These are phyloP conservation scores for Carassius gibelio DNA, from an alignment of 2,113 vertebrate genomes.

Conservation along the genomic window DNA sequence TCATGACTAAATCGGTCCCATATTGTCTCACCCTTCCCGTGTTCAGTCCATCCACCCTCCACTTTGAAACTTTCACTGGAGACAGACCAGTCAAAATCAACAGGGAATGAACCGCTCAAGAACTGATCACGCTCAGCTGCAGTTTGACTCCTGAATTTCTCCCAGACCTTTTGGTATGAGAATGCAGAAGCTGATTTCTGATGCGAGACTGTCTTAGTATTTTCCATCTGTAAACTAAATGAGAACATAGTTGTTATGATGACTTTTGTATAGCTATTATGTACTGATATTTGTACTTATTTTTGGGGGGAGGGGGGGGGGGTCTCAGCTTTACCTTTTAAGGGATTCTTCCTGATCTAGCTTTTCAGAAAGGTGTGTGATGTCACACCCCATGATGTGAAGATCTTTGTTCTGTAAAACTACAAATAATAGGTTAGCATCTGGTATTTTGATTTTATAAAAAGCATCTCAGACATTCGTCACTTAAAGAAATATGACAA, in stretches of 20 bases:
- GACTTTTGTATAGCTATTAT: background rate
- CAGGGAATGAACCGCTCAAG: slow-evolving; percentile 78
- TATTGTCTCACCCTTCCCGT: slow-evolving; percentile 85
- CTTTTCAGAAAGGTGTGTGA: slow-evolving; percentile 61
- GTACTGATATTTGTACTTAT: background rate
- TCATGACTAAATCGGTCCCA: slow-evolving; percentile 84
- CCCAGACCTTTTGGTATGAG: slow-evolving; percentile 79
- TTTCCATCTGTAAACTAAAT: slow-evolving; percentile 30
- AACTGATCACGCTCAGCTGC: slow-evolving; percentile 78
- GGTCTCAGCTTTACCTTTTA: slow-evolving; percentile 56
- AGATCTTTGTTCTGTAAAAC: slow-evolving; percentile 62
- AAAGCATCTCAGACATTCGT: background rate
- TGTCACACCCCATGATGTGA: slow-evolving; percentile 71
- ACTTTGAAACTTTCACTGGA: slow-evolving; percentile 86
- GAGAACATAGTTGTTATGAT: background rate
- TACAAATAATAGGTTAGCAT: slow-evolving; percentile 46
- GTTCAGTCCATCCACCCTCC: slow-evolving; percentile 90
- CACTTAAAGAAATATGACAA: background rate
- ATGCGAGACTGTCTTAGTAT: background rate
- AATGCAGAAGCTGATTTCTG: slow-evolving; percentile 57
- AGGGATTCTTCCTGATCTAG: slow-evolving; percentile 49
- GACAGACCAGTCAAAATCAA: slow-evolving; percentile 85
- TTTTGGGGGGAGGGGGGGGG: too few relatives aligned
- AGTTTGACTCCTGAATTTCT: slow-evolving; percentile 75
- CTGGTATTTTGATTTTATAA: background rate